phyloP scores from a whole-genome alignment of 2,888 invertebrate species.

The Colletes collaris region DNA sequence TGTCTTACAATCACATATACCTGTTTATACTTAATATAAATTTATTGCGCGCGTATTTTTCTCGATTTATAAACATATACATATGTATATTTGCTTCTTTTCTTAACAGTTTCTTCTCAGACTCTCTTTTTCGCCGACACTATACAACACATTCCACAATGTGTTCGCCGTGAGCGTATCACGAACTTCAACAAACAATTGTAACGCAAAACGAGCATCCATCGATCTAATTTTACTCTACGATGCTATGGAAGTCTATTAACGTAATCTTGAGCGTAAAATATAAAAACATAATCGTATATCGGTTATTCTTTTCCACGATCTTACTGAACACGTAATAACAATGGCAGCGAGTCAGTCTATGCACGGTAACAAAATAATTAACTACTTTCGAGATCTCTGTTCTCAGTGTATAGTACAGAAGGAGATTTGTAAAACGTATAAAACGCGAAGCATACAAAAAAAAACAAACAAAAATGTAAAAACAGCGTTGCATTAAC shows the following conservation, averaged over 20 bases:
- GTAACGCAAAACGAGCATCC: background rate
- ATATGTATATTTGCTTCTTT: background rate
- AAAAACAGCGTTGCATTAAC: background rate
- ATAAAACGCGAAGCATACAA: background rate
- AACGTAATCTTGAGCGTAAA: background rate
- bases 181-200: background rate
- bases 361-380: slow-evolving; percentile 26
- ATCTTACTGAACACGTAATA: slow-evolving; percentile 12
- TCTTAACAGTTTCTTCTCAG: slow-evolving; percentile 1
- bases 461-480: background rate
- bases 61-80: slow-evolving; percentile 1
- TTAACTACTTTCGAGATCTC: slow-evolving; percentile 5
- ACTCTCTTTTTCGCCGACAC: slow-evolving; percentile 14
- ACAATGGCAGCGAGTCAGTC: slow-evolving; percentile 67
- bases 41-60: background rate
- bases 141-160: background rate
- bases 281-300: background rate
- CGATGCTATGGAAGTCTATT: background rate
- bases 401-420: background rate
- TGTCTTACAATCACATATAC: slow-evolving; percentile 21
- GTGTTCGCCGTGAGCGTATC: background rate
- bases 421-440: background rate
- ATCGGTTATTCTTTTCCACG: background rate
- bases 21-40: background rate
- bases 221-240: background rate